Base-by-base conservation (phyloP, 2,797 vertebrate species). In the Paguma larvata region DNA sequence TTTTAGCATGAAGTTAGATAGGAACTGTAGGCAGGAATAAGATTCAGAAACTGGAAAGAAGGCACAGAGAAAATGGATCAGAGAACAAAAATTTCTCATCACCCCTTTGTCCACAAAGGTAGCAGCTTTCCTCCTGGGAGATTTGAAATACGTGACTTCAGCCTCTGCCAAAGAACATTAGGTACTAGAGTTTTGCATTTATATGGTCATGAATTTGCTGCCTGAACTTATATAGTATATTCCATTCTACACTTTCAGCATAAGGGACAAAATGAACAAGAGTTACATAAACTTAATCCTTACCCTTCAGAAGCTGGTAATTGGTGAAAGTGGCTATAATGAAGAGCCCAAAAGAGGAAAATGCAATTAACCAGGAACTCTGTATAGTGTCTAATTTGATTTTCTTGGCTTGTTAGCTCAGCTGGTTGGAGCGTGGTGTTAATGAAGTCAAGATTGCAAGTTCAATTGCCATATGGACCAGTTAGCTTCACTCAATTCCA, bases 351-450 rank as follows among this genome's bases (percentile, higher is more conserved):
- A 89, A 90, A 88, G 85, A 97, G 72, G 56, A 88, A 97, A 97
- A 93, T 91, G 21, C 67, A 96, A 91, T 96, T 95, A 94, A 44
- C 65, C 73, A 92, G 25, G 27, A 93, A 27, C 19, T 92, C 56
- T 88, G n/a, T 59, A 41, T 78, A 97, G 32, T 44, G 34, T 97
- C 68, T 97, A 92, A 94, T 97, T 97, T 93, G 78, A 95, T 97
- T 94, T 97, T 96, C 48, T 93, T 93, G 85, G 85, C 94, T 96
- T 89, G 87, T 96, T 95, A 96, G 85, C 65, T 96, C 82, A 97
- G 89, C 82, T 97, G 84, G 82, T 96, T 92, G 44, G 51, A 95
- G n/a, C 14, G 3, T 59, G 51, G 78, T 96, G 70, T 80, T 97
- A 95, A 92, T 91, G 51, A 97, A 92, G 85, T 96, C 77, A 94